A percentile compares a stretch with the other conserved stretches of the same genome.
Conservation (phyloP, 2,888 invertebrate genomes). For the Phalera bucephala region DNA sequence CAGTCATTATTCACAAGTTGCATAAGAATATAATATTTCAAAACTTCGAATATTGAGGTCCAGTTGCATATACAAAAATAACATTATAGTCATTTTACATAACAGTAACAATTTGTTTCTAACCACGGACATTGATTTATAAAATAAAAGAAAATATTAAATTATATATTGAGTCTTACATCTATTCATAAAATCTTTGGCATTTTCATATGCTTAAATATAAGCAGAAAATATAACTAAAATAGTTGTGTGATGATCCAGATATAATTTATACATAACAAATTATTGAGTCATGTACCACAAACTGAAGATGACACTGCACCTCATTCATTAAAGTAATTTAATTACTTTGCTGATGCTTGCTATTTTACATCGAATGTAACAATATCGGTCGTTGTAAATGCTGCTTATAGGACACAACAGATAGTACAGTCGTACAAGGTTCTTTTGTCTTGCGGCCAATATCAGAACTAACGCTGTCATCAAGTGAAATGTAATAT, state of each 20-base stretch:
- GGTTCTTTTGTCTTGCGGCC: too few species aligned
- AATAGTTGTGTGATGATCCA: slow-evolving; percentile 59
- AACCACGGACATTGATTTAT: slow-evolving; percentile 49
- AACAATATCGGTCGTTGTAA: too few species aligned
- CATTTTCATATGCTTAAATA: slow-evolving; percentile 63
- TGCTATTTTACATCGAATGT: too few species aligned
- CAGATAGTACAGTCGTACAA: too few species aligned
- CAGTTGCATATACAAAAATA: slow-evolving; percentile 73
- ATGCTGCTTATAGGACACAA: too few species aligned
- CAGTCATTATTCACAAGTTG: slow-evolving; percentile 73
- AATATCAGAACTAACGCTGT: too few species aligned
- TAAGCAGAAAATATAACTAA: slow-evolving; percentile 55
- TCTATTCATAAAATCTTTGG: slow-evolving; percentile 78
- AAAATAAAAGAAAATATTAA: slow-evolving; percentile 46
- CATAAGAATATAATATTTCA: slow-evolving; percentile 60
- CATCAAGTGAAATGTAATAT: too few species aligned
- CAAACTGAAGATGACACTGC: too few species aligned
- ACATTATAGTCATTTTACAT: slow-evolving; percentile 51
- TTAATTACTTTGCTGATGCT: too few species aligned
- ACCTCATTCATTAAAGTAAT: too few species aligned
- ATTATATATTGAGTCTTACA: slow-evolving; percentile 64
- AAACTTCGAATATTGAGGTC: slow-evolving; percentile 66
- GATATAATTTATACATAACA: slow-evolving; percentile 14
- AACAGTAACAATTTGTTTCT: slow-evolving; percentile 83
- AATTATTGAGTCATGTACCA: slow-evolving; percentile 11